Conservation (phyloP, 2,113 vertebrate species). For the Hippoglossus stenolepis region DNA sequence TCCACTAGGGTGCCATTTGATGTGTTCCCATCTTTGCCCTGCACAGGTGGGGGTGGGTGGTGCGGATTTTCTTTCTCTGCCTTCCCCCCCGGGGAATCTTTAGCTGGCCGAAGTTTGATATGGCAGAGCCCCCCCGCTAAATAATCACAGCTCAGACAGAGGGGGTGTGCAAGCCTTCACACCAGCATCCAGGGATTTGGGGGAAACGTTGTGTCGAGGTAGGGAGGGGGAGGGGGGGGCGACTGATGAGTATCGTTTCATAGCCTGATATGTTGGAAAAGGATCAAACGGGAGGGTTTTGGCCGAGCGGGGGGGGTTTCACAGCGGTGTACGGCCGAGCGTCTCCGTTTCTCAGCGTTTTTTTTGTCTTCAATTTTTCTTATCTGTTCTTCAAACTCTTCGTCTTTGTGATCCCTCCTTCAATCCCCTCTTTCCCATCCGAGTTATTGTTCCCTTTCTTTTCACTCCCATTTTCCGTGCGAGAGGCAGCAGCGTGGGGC, state of each 20-base stretch:
- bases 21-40: constrained; percentile 53
- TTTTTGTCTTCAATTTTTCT: constrained; percentile 44
- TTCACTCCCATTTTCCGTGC: background rate
- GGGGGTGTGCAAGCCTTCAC: constrained; percentile 39
- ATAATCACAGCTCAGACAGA: constrained; percentile 61
- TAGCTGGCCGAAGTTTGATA: constrained; percentile 53
- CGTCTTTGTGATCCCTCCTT: constrained; percentile 53
- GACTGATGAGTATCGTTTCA: constrained; percentile 46
- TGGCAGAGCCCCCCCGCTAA: constrained; percentile 47
- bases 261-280: constrained; percentile 51
- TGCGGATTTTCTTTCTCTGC: constrained; percentile 34
- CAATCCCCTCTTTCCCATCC: constrained; percentile 45
- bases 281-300: constrained; percentile 69
- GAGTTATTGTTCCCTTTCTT: constrained; percentile 55
- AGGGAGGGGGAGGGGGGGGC: constrained; percentile 11
- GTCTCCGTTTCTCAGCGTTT: constrained; percentile 40
- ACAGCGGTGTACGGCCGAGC: constrained; percentile 35
- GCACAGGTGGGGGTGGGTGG: constrained; percentile 60
- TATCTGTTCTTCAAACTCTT: constrained; percentile 56
- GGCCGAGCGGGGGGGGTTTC: constrained; percentile 44
- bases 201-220: constrained; percentile 53
- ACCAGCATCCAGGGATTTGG: constrained; percentile 64
- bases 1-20: constrained; percentile 53
- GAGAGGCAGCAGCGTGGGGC: constrained; percentile 26
- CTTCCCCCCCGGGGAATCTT: constrained; percentile 52